These are phyloP conservation scores for Drosophila affinis DNA, from an alignment of 2,888 invertebrate genomes.

Conservation along the genomic window DNA sequence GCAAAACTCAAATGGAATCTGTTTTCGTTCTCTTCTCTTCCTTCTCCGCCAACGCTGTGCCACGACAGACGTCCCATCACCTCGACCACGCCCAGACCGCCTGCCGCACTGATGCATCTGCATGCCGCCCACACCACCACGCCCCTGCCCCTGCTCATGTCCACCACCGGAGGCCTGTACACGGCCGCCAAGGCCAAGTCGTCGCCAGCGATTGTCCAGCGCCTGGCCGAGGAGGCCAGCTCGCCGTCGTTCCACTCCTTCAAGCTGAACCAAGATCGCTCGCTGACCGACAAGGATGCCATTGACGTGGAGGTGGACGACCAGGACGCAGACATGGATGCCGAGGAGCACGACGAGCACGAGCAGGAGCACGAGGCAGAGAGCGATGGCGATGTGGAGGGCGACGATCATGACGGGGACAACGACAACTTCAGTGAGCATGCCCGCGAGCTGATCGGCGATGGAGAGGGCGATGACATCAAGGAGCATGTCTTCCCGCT, in stretches of 20 bases:
- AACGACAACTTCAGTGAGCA: slow-evolving; percentile 60
- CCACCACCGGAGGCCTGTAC: slow-evolving; percentile 72
- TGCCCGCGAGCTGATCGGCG: slow-evolving; percentile 67
- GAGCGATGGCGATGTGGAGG: slow-evolving; percentile 53
- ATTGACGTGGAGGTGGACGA: slow-evolving; percentile 65
- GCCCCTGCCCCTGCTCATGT: slow-evolving; percentile 77
- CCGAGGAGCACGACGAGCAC: slow-evolving; percentile 49
- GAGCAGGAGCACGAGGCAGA: slow-evolving; percentile 32
- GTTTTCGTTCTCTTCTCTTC: slow-evolving; percentile 13
- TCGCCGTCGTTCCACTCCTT: slow-evolving; percentile 81
- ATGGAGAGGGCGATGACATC: slow-evolving; percentile 64
- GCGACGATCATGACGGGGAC: slow-evolving; percentile 39
- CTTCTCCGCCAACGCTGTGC: background rate
- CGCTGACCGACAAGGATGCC: slow-evolving; percentile 55
- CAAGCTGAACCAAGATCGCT: slow-evolving; percentile 79
- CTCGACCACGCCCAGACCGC: slow-evolving; percentile 78
- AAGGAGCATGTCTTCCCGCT: slow-evolving; percentile 75
- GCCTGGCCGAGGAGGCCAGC: slow-evolving; percentile 52
- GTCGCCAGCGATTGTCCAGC: slow-evolving; percentile 41
- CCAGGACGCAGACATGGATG: slow-evolving; percentile 60
- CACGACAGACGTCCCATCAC: slow-evolving; percentile 82
- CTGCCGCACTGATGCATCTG: slow-evolving; percentile 52
- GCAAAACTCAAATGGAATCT: slow-evolving; percentile 6
- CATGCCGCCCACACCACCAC: slow-evolving; percentile 73
- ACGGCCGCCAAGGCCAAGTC: slow-evolving; percentile 66